A percentile compares a stretch with the other conserved stretches of the same genome.
phyloP scores from a whole-genome alignment of 1,140 invertebrate species.

The Drosophila mayri region DNA sequence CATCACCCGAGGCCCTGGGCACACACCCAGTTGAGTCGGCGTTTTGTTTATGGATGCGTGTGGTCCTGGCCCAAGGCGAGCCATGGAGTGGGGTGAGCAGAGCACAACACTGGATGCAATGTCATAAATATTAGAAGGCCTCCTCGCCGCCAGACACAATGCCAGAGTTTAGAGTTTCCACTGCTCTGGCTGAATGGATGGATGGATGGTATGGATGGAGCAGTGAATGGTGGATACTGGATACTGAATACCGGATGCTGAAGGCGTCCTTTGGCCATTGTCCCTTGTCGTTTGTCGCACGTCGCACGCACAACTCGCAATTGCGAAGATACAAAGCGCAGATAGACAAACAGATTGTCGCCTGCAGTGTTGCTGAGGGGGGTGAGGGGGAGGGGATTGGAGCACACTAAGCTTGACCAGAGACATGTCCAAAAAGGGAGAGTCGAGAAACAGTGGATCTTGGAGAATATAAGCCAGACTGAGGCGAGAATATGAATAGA shows the following conservation, averaged over 20 bases:
- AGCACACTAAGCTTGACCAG: slow-evolving; percentile 5
- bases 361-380: slow-evolving; percentile 54
- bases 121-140: slow-evolving; percentile 73
- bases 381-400: too few species aligned
- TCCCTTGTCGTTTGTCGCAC: slow-evolving; percentile 27
- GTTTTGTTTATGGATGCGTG: slow-evolving; percentile 37
- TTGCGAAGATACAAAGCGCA: slow-evolving; percentile 63
- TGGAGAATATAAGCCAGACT: neutral
- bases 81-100: neutral
- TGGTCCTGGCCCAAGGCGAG: slow-evolving; percentile 21
- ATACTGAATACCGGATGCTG: slow-evolving; percentile 16
- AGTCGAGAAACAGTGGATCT: slow-evolving; percentile 12
- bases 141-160: slow-evolving; percentile 38
- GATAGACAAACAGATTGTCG: slow-evolving; percentile 79
- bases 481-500: neutral
- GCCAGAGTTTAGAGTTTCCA: slow-evolving; percentile 16
- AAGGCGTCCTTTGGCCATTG: slow-evolving; percentile 19
- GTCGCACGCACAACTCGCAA: slow-evolving; percentile 45
- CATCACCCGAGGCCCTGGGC: neutral
- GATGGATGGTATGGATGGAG: slow-evolving; percentile 11
- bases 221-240: neutral
- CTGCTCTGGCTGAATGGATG: neutral
- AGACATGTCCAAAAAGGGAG: neutral
- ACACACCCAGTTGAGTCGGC: slow-evolving; percentile 9
- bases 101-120: slow-evolving; percentile 35